Base-by-base conservation (phyloP, 1,140 invertebrate genomes). In the Cydia strobilella region DNA sequence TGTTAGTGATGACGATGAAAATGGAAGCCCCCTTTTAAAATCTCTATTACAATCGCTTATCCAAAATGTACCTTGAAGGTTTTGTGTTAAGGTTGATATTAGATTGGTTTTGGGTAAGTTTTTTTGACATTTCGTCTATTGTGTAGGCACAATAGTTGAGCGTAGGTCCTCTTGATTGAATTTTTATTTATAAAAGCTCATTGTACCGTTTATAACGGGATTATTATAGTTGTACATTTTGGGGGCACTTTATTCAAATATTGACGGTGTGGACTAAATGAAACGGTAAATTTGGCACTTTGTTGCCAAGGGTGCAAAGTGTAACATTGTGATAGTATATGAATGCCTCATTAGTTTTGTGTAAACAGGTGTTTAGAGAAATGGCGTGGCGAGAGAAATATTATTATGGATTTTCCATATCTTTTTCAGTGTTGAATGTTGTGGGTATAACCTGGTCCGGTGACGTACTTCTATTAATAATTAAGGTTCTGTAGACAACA, bases 201-300 rank as follows among this genome's bases (percentile, higher is more conserved):
- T 90, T 89, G 85, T 87, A 77, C 77, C 79, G 80, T 85, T 87
- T 86, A 88, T 90, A 90, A 90, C 82, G 77, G 84, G 86, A 90
- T 92, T 90, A 87, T 87, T 87, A 86, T 86, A 80, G 84, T 77
- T 71, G 73, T 75, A 80, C 78, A 27, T 71, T 71, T 79, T 81
- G 51, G 82, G 84, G 88, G 82, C 59, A 77, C 79, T 82, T 84
- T 83, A 86, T 80, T 86, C 85, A 91, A 90, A 90, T 90, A 91
- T 91, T 89, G 80, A 82, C 79, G 74, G 80, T 84, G 78, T 83
- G 82, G 83, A 81, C 77, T 79, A 83, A 91, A 91, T 90, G 85
- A 80, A 84, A 78, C 81, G 87, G 77, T 71, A 84, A 79, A 81
- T 82, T 81, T 77, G 78, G 63, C 39, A 51, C n/a, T 51, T n/a